Base-by-base conservation (phyloP, 2,113 vertebrate genomes). In the Ictidomys tridecemlineatus region DNA sequence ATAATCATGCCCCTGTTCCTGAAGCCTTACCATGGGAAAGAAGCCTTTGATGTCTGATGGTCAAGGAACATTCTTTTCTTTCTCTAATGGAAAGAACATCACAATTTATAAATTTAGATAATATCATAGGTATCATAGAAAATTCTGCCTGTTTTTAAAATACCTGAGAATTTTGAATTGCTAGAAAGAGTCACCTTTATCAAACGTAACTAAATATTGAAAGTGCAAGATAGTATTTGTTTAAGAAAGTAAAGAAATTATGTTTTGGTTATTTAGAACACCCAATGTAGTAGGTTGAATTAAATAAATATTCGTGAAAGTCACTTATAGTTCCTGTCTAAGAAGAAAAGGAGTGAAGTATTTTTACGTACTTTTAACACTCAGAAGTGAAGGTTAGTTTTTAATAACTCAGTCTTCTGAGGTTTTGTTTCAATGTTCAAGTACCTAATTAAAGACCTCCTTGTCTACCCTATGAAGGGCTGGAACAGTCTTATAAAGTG, bases 121-220 rank as follows among this genome's bases (percentile, higher is more conserved):
- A 73, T 94, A 96, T 89, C 96, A 90, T 11, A 51, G 8, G 70
- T 94, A 96, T 89, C 48, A 13, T 51, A 87, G 34, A 90, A 97
- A 97, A 97, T 96, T 94, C 89, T 93, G 93, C 93, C 95, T 96
- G 85, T 98, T 98, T 98, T 96, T 83, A 97, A 98, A 98, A 97
- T 94, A 97, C 84, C 86, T 89, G 93, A 96, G 51, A 78, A 92
- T 96, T 39, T 95, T 97, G 91, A 97, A 97, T 95, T 95, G 90
- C 69, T 89, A 93, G 85, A 96, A 98, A 74, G 74, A 96, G 94
- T 97, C 95, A 69, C 88, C 88, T 97, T 98, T 98, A 98, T 98
- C 97, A 98, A 97, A 98, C n/a, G 34, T 96, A 95, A 98, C 96
- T 98, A 73, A 96, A 98, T 84, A 87, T 74, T 97, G 83, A 92